A percentile compares a stretch with the other conserved stretches of the same genome.
Conservation (phyloP, 2,888 invertebrate genomes). For the Morpho achilles region DNA sequence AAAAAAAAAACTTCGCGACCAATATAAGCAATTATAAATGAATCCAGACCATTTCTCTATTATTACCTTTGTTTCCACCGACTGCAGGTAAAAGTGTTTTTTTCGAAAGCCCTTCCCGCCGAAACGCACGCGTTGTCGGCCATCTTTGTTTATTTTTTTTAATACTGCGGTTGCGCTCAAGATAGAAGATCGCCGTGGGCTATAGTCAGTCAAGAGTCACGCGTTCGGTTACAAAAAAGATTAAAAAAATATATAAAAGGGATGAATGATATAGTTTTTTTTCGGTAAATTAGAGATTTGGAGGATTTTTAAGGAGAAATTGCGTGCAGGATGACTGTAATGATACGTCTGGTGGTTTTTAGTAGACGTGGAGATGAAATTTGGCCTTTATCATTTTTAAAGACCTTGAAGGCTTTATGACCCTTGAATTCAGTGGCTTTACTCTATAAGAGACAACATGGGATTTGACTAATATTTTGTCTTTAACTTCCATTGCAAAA, state of each 20-base stretch:
- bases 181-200: constrained; percentile 63
- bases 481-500: too few species aligned
- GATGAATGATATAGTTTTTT: constrained; percentile 76
- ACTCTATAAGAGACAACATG: too few species aligned
- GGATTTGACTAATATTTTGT: too few species aligned
- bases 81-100: constrained; percentile 63
- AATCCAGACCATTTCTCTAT: constrained; percentile 37
- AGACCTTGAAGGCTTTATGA: too few species aligned
- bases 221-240: constrained; percentile 47
- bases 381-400: constrained; percentile 23
- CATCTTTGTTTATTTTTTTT: constrained; percentile 58
- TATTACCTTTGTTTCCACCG: constrained; percentile 49
- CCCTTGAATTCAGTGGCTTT: too few species aligned
- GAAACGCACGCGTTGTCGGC: constrained; percentile 46
- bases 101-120: constrained; percentile 59
- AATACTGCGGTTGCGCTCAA: constrained; percentile 56
- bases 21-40: constrained; percentile 32
- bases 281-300: constrained; percentile 75
- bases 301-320: constrained; percentile 59
- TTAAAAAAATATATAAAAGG: constrained; percentile 56
- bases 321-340: constrained; percentile 65
- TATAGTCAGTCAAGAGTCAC: constrained; percentile 78
- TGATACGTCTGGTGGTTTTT: constrained; percentile 58
- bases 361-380: constrained; percentile 24
- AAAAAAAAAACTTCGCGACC: constrained; percentile 26